Conservation (phyloP, 2,797 vertebrate genomes). For the Anabacerthia variegaticeps region DNA sequence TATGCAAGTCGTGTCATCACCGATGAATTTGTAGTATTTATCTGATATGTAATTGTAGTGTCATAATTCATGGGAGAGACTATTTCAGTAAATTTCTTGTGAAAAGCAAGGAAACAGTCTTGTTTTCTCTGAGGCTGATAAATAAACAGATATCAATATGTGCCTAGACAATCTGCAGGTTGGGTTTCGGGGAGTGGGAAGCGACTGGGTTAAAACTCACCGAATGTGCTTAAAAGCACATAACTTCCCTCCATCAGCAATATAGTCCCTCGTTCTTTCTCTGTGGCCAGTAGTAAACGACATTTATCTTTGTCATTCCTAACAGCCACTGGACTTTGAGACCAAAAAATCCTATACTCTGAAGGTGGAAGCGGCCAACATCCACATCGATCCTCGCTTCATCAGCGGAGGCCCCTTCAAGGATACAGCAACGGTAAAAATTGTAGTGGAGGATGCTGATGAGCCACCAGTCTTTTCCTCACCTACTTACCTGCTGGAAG, state of each 20-base stretch:
- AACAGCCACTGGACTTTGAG: slow-evolving; percentile 94
- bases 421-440: slow-evolving; percentile 92
- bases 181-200: slow-evolving; percentile 30
- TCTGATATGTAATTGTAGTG: slow-evolving; percentile 66
- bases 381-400: slow-evolving; percentile 86
- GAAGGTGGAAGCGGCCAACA: slow-evolving; percentile 92
- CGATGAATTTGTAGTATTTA: slow-evolving; percentile 67
- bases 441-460: slow-evolving; percentile 91
- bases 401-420: slow-evolving; percentile 88
- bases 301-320: slow-evolving; percentile 76
- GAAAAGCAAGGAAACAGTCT: slow-evolving; percentile 52
- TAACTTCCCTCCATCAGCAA: slow-evolving; percentile 73
- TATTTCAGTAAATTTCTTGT: slow-evolving; percentile 57
- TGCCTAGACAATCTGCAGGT: slow-evolving; percentile 57
- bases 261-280: slow-evolving; percentile 68
- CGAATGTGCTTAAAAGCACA: slow-evolving; percentile 51
- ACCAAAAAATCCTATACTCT: slow-evolving; percentile 90
- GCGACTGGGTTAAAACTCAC: slow-evolving; percentile 65
- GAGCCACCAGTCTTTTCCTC: slow-evolving; percentile 93
- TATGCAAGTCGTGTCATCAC: slow-evolving; percentile 30
- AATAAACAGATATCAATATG: slow-evolving; percentile 70
- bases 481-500: slow-evolving; percentile 87
- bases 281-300: slow-evolving; percentile 72
- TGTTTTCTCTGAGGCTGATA: slow-evolving; percentile 56
- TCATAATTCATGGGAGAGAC: slow-evolving; percentile 56